Base-by-base conservation (phyloP, 2,113 vertebrate species). In the Sorex araneus region DNA sequence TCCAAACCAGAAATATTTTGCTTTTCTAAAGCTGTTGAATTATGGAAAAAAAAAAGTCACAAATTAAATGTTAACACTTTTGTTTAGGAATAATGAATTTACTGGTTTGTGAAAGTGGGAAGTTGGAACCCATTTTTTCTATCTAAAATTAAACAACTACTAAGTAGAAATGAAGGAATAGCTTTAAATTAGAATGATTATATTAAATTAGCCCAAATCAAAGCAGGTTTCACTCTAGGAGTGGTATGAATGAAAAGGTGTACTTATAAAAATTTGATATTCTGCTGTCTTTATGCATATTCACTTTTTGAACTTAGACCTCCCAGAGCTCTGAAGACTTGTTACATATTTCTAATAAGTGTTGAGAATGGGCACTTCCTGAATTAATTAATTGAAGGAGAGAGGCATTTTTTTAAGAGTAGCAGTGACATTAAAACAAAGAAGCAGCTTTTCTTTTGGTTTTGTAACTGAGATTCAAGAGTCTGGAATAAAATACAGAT, bases 231-330 rank as follows among this genome's bases (percentile, higher is more conserved):
- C 66, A 83, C 81, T 95, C 87, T 16, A 80, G 82, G 81, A 94
- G 77, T 27, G 47, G 18, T 78, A 81, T 23, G 82, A 87, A 87
- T 87, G 89, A 88, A 94, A 95, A 95, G 92, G 84, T 94, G 3
- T 95, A 93, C 96, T 96, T 95, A 94, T 83, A 89, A 87, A 88
- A 91, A 94, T 40, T 85, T 91, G 77, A 83, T 95, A 90, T 94
- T 87, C 94, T 76, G 57, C 87, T 36, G 45, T 60, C 64, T 91
- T 92, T 85, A 90, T 95, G 89, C 50, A 86, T 82, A 87, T 92
- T 94, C 92, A 91, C 74, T 90, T 89, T 71, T 60, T 94, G 95
- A 96, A 92, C 94, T 95, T 93, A 76, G 92, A 95, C 95, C 90
- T 87, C 73, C 63, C 57, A 64, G 36, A 60, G 78, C 87, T 89